phyloP scores from a whole-genome alignment of 2,797 vertebrate genomes.

The Spea hammondii region DNA sequence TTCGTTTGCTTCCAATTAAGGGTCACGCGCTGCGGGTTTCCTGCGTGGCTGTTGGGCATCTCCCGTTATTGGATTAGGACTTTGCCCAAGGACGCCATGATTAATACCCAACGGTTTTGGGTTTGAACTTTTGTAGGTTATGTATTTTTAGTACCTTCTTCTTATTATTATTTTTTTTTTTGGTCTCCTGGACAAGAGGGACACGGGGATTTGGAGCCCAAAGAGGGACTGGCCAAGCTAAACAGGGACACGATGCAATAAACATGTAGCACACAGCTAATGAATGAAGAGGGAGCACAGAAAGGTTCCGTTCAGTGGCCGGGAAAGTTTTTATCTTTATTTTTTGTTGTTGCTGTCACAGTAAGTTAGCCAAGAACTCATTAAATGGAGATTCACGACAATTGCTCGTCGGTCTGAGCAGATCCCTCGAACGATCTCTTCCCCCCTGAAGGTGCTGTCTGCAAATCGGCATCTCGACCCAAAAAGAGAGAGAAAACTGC shows the following conservation, averaged over 20 bases:
- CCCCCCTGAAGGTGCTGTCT: conserved; percentile 23
- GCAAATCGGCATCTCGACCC: conserved; percentile 37
- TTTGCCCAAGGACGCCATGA: no score
- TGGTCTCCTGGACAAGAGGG: not conserved
- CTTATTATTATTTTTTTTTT: not conserved
- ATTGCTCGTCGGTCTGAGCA: conserved; percentile 45
- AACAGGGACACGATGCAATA: no score
- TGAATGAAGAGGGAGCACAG: not conserved
- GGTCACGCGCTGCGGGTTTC: no score
- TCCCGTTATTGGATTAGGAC: no score
- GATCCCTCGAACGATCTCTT: conserved; percentile 6
- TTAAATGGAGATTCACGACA: conserved; percentile 13
- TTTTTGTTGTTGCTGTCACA: conserved; percentile 30
- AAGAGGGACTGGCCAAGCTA: no score
- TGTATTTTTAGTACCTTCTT: no score
- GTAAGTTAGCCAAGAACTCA: conserved; percentile 31
- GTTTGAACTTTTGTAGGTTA: no score
- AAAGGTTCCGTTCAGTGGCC: not conserved
- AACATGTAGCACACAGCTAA: no score
- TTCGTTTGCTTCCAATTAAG: no score
- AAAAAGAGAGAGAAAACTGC: conserved; percentile 15
- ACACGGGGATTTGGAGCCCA: no score
- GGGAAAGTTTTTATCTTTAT: not conserved
- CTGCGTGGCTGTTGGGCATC: no score
- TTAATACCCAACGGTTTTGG: no score